Evolutionary conservation across 2,797 vertebrate species (phyloP).

Genomic region (Sciurus vulgaris): DNA sequence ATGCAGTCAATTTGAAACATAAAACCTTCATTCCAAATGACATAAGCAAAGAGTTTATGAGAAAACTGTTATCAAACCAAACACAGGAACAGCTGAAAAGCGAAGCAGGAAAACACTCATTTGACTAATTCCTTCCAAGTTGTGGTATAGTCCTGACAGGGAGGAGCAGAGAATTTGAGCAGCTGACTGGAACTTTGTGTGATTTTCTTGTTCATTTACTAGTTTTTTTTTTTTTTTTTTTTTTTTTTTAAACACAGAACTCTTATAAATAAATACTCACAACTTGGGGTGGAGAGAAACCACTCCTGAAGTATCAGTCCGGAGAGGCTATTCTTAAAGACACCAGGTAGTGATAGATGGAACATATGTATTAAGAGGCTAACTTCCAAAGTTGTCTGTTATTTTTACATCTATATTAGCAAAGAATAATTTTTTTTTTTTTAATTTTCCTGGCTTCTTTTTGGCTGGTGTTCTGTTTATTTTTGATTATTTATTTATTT

Average conservation of each 20-base stretch:
- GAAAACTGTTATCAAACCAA: conserved; percentile 79
- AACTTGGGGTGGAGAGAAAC: conserved; percentile 67
- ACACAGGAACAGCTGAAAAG: conserved; percentile 78
- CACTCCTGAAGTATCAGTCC: conserved; percentile 82
- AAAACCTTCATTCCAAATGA: conserved; percentile 85
- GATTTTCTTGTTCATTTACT: conserved; percentile 16
- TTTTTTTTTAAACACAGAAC: conserved; percentile 35
- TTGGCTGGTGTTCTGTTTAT: conserved; percentile 85
- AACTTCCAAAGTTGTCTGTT: conserved; percentile 86
- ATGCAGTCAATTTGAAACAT: conserved; percentile 79
- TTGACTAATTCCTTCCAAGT: conserved; percentile 85
- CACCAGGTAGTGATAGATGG: conserved; percentile 84
- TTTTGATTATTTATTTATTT: not conserved
- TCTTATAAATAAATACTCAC: conserved; percentile 64
- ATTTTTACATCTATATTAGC: conserved; percentile 84
- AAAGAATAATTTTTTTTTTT: conserved; percentile 85
- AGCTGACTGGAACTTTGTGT: conserved; percentile 76
- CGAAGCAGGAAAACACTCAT: conserved; percentile 79
- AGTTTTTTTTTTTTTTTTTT: not conserved
- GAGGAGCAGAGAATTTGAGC: conserved; percentile 83
- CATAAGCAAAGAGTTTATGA: conserved; percentile 58
- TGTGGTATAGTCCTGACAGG: conserved; percentile 85
- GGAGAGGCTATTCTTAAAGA: conserved; percentile 83
- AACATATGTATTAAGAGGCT: conserved; percentile 83
- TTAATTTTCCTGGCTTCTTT: conserved; percentile 86